Percentiles rank a stretch among this genome's conserved stretches.
phyloP scores from a whole-genome alignment of 1,140 invertebrate species.

The Aculops lycopersici region DNA sequence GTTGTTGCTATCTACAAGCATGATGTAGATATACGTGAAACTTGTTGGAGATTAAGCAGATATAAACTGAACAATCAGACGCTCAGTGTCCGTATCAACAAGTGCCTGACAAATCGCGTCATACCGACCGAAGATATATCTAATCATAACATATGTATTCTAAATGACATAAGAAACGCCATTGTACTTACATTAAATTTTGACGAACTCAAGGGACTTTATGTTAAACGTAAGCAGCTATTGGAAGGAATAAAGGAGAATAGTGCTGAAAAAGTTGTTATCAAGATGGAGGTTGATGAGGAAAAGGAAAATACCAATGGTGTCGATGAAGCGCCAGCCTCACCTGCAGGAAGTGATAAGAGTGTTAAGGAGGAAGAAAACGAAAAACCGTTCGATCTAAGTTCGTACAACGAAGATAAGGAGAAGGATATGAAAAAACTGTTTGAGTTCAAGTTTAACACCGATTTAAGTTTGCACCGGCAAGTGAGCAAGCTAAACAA shows the following conservation, averaged over 20 bases:
- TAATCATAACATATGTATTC: slow-evolving; percentile 54
- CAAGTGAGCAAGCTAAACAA: too few relatives aligned
- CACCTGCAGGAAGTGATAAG: too few relatives aligned
- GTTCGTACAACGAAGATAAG: too few relatives aligned
- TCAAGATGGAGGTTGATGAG: neutral
- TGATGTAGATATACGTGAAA: slow-evolving; percentile 12
- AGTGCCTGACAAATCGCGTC: slow-evolving; percentile 20
- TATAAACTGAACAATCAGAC: neutral
- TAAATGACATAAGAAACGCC: slow-evolving; percentile 65
- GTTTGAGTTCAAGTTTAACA: too few relatives aligned
- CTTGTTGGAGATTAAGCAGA: neutral
- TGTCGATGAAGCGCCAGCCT: too few relatives aligned
- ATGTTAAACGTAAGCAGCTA: slow-evolving; percentile 18
- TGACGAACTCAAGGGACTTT: slow-evolving; percentile 47
- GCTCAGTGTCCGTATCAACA: neutral
- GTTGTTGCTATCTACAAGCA: slow-evolving; percentile 94
- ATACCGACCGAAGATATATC: slow-evolving; percentile 69
- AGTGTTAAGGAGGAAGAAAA: too few relatives aligned
- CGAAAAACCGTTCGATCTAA: too few relatives aligned
- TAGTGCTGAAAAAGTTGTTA: slow-evolving; percentile 15
- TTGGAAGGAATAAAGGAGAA: slow-evolving; percentile 9
- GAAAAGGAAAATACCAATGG: neutral
- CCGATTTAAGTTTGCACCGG: too few relatives aligned
- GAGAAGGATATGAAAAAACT: too few relatives aligned
- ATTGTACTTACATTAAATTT: slow-evolving; percentile 75